phyloP scores from a whole-genome alignment of 2,113 vertebrate species.

The Andinoacara biseriatus region DNA sequence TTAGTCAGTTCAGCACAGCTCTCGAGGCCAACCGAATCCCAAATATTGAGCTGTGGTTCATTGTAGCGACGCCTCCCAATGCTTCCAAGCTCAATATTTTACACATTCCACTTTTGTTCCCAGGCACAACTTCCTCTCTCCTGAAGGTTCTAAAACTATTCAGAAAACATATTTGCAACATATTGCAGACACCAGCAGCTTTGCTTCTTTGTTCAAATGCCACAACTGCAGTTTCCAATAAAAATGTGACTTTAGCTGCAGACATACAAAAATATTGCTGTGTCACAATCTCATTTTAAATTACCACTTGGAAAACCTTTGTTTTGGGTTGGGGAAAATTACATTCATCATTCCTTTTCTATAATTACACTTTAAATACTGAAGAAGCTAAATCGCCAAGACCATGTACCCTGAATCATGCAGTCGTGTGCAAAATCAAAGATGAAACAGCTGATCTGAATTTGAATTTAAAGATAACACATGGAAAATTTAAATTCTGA shows the following conservation, averaged over 20 bases:
- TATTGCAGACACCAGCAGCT: neutral
- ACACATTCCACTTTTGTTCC: neutral
- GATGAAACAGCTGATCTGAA: neutral
- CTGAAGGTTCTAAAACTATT: neutral
- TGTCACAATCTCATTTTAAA: neutral
- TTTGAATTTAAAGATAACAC: neutral
- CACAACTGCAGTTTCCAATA: neutral
- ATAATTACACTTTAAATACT: conserved; percentile 3
- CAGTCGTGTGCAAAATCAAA: neutral
- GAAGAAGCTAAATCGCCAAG: neutral
- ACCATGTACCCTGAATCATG: neutral
- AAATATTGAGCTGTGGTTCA: neutral
- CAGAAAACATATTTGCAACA: neutral
- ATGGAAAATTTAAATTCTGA: neutral
- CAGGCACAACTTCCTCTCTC: neutral
- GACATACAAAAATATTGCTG: neutral
- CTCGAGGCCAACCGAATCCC: neutral
- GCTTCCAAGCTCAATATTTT: neutral
- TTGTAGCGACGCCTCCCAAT: neutral
- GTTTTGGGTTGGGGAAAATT: neutral
- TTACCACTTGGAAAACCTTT: neutral
- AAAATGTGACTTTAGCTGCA: neutral
- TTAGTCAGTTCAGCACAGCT: neutral
- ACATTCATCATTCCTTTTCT: neutral
- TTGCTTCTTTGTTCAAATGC: neutral